phyloP scores from a whole-genome alignment of 2,888 invertebrate species.

The Drosophila eohydei region DNA sequence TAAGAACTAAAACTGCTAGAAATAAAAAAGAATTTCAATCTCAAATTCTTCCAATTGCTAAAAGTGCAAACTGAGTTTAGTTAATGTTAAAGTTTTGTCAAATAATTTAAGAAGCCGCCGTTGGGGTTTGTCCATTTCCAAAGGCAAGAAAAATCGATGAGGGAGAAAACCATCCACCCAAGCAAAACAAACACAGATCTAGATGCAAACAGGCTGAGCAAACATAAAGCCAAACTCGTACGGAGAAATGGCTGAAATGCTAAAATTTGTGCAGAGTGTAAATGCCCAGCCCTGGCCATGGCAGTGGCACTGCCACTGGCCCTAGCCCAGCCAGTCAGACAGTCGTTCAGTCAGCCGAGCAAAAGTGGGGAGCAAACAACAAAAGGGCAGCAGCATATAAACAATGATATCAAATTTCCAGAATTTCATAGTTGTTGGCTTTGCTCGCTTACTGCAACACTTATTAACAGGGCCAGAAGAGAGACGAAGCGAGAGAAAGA shows the following conservation, averaged over 20 bases:
- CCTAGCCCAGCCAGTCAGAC: slow-evolving; percentile 10
- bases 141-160: slow-evolving; percentile 53
- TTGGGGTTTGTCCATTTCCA: slow-evolving; percentile 11
- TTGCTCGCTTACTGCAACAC: slow-evolving; percentile 68
- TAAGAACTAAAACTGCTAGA: no score
- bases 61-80: background rate
- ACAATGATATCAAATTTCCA: slow-evolving; percentile 77
- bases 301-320: background rate
- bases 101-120: slow-evolving; percentile 29
- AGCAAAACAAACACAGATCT: slow-evolving; percentile 49
- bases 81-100: background rate
- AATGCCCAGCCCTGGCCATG: slow-evolving; percentile 16
- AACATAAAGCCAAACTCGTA: slow-evolving; percentile 45
- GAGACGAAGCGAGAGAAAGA: slow-evolving; percentile 7
- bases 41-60: no score
- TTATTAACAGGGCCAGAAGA: slow-evolving; percentile 66
- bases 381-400: slow-evolving; percentile 72
- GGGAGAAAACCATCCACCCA: slow-evolving; percentile 25
- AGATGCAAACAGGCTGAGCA: slow-evolving; percentile 47
- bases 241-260: slow-evolving; percentile 55
- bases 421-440: slow-evolving; percentile 71
- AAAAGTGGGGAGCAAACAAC: slow-evolving; percentile 77
- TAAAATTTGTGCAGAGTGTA: slow-evolving; percentile 25
- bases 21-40: no score
- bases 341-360: slow-evolving; percentile 33